A percentile compares a stretch with the other conserved stretches of the same genome.
These are phyloP conservation scores for Actinostola sp. DNA, from an alignment of 92 coral and sea anemone species.

Conservation along the genomic window DNA sequence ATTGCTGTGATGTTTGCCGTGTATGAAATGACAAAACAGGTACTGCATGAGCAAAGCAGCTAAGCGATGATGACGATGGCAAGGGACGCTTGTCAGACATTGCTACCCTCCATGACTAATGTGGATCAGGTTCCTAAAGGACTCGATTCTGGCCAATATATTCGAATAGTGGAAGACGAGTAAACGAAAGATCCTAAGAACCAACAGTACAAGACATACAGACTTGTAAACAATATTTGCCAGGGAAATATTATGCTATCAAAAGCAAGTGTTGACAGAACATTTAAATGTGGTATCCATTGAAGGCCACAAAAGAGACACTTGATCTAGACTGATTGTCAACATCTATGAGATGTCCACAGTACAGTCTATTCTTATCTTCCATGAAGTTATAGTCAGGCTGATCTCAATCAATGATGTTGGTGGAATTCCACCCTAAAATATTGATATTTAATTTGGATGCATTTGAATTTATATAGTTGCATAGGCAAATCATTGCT, in stretches of 20 bases:
- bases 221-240: too few species aligned
- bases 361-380: neutral
- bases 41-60: constrained; percentile 23
- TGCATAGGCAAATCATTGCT: constrained; percentile 10
- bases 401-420: neutral
- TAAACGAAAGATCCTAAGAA: too few species aligned
- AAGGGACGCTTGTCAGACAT: neutral
- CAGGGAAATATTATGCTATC: too few species aligned
- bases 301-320: too few species aligned
- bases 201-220: too few species aligned
- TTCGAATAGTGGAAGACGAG: too few species aligned
- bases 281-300: too few species aligned
- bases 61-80: neutral
- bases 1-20: constrained; percentile 88
- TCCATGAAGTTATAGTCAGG: neutral
- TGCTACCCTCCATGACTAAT: too few species aligned
- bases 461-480: neutral
- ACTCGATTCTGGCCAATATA: too few species aligned
- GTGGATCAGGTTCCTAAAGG: too few species aligned
- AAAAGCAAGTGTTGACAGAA: too few species aligned
- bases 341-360: neutral
- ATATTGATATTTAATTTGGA: neutral
- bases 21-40: constrained; percentile 78
- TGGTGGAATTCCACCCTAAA: neutral
- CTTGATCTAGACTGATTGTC: too few species aligned